These are phyloP conservation scores for Aporophyla lueneburgensis DNA, from an alignment of 2,888 invertebrate genomes.

Conservation along the genomic window DNA sequence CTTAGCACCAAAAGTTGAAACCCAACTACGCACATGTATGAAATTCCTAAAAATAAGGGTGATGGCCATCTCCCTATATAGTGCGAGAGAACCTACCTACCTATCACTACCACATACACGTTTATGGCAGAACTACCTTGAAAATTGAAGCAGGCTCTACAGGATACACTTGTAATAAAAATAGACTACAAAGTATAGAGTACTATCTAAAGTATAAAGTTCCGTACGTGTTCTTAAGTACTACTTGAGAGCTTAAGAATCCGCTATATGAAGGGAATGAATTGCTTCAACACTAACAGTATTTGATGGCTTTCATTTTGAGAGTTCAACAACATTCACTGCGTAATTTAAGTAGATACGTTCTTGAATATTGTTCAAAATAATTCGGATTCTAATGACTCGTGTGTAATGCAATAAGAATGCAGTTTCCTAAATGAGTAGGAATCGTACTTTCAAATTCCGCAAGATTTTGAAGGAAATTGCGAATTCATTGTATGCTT, in stretches of 20 bases:
- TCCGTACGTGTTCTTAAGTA: slow-evolving; percentile 19
- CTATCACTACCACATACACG: neutral
- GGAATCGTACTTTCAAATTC: neutral
- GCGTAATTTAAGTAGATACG: too few relatives aligned
- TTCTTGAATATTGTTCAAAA: too few relatives aligned
- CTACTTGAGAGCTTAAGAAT: neutral
- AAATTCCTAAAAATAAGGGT: neutral
- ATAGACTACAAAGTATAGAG: neutral
- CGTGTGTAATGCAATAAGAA: too few relatives aligned
- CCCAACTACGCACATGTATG: neutral
- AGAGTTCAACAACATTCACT: too few relatives aligned
- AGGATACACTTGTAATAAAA: slow-evolving; percentile 11
- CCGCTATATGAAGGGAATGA: neutral
- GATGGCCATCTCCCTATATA: neutral
- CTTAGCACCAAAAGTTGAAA: neutral
- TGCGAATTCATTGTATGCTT: neutral
- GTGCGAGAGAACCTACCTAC: too few relatives aligned
- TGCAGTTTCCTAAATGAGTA: neutral
- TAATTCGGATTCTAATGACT: too few relatives aligned
- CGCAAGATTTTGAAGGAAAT: neutral
- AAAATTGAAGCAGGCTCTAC: neutral
- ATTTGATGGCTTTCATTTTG: too few relatives aligned
- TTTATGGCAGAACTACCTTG: neutral
- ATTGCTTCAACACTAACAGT: too few relatives aligned
- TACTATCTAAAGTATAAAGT: neutral